These are phyloP conservation scores for Pristionchus exspectatus DNA, from an alignment of 2,888 invertebrate species.

Conservation along the genomic window DNA sequence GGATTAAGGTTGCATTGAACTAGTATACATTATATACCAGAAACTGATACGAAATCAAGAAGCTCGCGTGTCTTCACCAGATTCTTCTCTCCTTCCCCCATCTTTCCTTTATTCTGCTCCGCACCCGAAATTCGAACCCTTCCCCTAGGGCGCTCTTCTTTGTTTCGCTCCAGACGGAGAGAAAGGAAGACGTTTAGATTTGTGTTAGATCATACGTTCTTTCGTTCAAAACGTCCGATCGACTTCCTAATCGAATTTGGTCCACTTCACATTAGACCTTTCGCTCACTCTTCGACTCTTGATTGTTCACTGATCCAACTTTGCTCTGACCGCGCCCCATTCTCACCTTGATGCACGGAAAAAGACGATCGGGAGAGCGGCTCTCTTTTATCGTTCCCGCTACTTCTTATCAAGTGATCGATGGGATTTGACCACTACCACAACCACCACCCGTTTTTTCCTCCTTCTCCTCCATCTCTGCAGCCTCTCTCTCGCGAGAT, in stretches of 20 bases:
- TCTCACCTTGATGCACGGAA: constrained; percentile 1
- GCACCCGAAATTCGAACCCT: constrained; percentile 43
- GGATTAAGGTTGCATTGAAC: neutral
- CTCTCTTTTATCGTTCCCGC: constrained; percentile 11
- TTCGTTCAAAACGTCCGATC: neutral
- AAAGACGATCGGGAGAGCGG: neutral
- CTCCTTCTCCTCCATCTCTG: neutral
- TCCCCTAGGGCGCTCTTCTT: neutral
- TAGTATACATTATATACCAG: neutral
- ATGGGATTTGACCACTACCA: constrained; percentile 41
- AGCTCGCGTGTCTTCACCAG: neutral
- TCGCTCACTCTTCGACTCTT: neutral
- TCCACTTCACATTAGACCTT: neutral
- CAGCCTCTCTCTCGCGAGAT: neutral
- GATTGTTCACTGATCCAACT: neutral
- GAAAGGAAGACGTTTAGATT: neutral
- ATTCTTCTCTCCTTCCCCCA: neutral
- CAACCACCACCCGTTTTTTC: constrained; percentile 39
- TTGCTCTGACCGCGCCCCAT: neutral
- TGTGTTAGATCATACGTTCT: neutral
- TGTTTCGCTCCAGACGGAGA: constrained; percentile 21
- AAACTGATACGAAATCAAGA: neutral
- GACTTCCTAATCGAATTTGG: neutral
- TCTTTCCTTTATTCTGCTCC: constrained; percentile 18
- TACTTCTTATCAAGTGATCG: constrained; percentile 49